phyloP scores from a whole-genome alignment of 2,888 invertebrate species.

The Ariolimax columbianus region DNA sequence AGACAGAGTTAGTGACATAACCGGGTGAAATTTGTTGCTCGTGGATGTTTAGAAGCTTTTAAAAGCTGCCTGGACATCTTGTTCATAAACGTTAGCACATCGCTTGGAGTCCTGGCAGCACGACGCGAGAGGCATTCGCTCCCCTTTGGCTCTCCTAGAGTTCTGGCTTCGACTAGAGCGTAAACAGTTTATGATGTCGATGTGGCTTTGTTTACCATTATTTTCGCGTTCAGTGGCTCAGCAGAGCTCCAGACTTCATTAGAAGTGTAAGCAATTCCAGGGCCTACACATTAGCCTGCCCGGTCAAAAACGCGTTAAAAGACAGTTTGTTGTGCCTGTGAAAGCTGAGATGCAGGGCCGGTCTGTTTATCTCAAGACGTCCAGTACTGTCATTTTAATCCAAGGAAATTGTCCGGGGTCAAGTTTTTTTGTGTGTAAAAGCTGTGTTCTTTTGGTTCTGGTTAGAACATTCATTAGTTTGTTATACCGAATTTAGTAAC shows the following conservation, averaged over 20 bases:
- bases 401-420: not conserved
- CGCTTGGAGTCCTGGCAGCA: conserved; percentile 29
- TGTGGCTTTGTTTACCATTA: conserved; percentile 45
- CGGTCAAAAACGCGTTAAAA: conserved; percentile 32
- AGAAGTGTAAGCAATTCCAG: conserved; percentile 32
- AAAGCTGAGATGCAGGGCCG: not conserved
- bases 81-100: conserved; percentile 50
- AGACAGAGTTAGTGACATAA: conserved; percentile 35
- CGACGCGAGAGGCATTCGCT: conserved; percentile 5
- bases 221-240: conserved; percentile 41
- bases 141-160: conserved; percentile 13
- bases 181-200: conserved; percentile 43
- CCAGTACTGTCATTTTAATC: conserved; percentile 26
- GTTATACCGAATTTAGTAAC: not conserved
- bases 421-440: not conserved
- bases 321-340: conserved; percentile 30
- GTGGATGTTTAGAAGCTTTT: conserved; percentile 44
- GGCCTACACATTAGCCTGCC: conserved; percentile 31
- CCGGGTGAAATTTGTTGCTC: conserved; percentile 33
- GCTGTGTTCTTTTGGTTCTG: not conserved
- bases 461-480: not conserved
- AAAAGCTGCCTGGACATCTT: conserved; percentile 49
- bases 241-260: conserved; percentile 38
- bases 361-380: conserved; percentile 16
- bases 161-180: conserved; percentile 4